phyloP scores from a whole-genome alignment of 2,888 invertebrate species.

The Euzophera pinguis region DNA sequence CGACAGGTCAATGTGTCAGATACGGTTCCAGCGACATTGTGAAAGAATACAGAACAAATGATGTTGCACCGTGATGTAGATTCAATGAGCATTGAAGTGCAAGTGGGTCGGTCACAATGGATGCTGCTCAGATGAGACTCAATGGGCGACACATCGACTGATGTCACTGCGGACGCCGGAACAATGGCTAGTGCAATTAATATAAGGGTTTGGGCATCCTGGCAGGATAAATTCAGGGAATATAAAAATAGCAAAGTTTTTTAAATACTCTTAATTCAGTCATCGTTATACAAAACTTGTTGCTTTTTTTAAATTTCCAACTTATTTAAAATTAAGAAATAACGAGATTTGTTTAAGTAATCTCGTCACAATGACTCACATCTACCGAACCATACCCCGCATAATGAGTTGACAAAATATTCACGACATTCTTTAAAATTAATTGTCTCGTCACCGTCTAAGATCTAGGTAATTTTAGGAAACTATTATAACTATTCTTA shows the following conservation, averaged over 20 bases:
- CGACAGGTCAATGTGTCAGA: slow-evolving; percentile 6
- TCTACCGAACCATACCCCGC: too few species aligned
- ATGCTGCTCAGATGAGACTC: slow-evolving; percentile 42
- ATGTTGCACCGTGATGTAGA: slow-evolving; percentile 36
- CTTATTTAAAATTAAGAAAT: too few species aligned
- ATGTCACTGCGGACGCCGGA: slow-evolving; percentile 60
- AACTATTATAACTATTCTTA: too few species aligned
- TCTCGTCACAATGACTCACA: neutral
- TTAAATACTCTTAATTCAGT: too few species aligned
- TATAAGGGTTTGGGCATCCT: slow-evolving; percentile 17
- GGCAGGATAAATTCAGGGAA: neutral
- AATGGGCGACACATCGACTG: slow-evolving; percentile 38
- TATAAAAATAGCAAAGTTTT: too few species aligned
- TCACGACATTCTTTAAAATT: too few species aligned
- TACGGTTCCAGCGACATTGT: slow-evolving; percentile 7
- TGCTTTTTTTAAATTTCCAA: too few species aligned
- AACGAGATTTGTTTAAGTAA: neutral
- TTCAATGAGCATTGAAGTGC: slow-evolving; percentile 49
- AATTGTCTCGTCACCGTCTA: too few species aligned
- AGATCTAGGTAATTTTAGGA: too few species aligned
- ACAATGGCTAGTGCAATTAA: slow-evolving; percentile 56
- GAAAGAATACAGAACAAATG: slow-evolving; percentile 25
- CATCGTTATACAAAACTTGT: too few species aligned
- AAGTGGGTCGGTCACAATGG: slow-evolving; percentile 54
- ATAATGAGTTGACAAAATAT: too few species aligned